phyloP scores from a whole-genome alignment of 2,113 vertebrate genomes.

The Leucosticte australis region DNA sequence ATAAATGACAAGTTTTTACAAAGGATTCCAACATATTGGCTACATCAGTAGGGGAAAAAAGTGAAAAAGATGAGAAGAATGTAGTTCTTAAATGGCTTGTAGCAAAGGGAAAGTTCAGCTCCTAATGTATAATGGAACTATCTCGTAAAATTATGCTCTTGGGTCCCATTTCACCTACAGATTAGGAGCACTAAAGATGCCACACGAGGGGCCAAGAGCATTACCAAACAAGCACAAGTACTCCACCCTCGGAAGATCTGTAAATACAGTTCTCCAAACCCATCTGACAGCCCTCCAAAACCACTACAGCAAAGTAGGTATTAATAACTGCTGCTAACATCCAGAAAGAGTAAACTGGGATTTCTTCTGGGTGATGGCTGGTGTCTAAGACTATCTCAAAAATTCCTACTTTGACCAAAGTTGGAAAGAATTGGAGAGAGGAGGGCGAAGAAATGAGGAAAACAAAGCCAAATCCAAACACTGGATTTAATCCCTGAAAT shows the following conservation, averaged over 20 bases:
- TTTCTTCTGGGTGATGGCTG: not conserved
- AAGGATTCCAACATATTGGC: slow-evolving; percentile 13
- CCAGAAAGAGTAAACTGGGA: not conserved
- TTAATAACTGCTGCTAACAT: slow-evolving; percentile 5
- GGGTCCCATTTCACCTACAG: not conserved
- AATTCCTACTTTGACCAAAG: not conserved
- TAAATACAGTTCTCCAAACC: slow-evolving; percentile 3
- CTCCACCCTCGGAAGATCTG: slow-evolving; percentile 16
- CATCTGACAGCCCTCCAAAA: slow-evolving; percentile 3
- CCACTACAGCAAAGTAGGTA: slow-evolving; percentile 1
- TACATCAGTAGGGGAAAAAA: not conserved
- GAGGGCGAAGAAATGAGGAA: not conserved
- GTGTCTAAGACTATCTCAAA: not conserved
- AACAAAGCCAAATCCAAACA: not conserved
- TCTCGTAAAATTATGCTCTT: slow-evolving; percentile 11
- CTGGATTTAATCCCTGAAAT: not conserved
- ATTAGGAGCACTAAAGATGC: not conserved
- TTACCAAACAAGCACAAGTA: not conserved
- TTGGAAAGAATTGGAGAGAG: not conserved
- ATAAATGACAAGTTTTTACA: slow-evolving; percentile 40
- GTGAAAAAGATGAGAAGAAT: not conserved
- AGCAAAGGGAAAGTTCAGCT: not conserved
- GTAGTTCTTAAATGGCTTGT: not conserved
- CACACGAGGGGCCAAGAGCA: not conserved
- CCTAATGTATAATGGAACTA: not conserved